Evolutionary conservation across 2,113 vertebrate genomes (phyloP).

Genomic region (Gymnobelideus leadbeateri): DNA sequence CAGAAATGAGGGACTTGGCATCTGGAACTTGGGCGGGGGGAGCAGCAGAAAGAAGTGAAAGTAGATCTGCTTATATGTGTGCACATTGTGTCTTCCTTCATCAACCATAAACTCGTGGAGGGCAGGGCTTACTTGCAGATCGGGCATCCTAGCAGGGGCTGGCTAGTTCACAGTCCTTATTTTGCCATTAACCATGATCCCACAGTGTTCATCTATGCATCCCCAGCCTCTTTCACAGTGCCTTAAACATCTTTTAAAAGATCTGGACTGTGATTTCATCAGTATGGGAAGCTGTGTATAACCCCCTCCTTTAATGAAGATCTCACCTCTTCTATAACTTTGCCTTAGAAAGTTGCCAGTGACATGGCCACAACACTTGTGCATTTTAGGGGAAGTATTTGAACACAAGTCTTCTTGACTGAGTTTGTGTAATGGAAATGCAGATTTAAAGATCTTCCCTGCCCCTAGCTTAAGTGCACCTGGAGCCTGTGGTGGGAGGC

Average conservation of each 20-base stretch:
- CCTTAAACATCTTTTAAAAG: not conserved
- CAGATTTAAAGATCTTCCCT: too few species aligned
- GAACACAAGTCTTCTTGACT: not conserved
- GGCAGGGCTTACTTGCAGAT: not conserved
- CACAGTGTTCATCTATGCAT: not conserved
- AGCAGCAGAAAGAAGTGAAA: not conserved
- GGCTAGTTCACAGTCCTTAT: not conserved
- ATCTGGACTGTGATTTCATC: not conserved
- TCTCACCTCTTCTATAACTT: not conserved
- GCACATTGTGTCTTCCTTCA: not conserved
- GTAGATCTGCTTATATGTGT: not conserved
- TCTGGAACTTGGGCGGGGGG: not conserved
- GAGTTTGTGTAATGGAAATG: too few species aligned
- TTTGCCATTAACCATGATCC: not conserved
- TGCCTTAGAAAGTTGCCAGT: not conserved
- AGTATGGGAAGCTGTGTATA: not conserved
- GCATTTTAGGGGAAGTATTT: not conserved
- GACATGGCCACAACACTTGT: not conserved
- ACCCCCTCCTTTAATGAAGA: not conserved
- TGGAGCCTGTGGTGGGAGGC: too few species aligned
- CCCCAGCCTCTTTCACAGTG: not conserved
- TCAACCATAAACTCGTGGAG: not conserved
- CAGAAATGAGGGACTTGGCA: not conserved
- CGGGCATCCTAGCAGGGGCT: not conserved
- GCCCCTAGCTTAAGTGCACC: too few species aligned